These are phyloP conservation scores for Lepidothrix coronata DNA, from an alignment of 2,113 vertebrate genomes.

Conservation along the genomic window DNA sequence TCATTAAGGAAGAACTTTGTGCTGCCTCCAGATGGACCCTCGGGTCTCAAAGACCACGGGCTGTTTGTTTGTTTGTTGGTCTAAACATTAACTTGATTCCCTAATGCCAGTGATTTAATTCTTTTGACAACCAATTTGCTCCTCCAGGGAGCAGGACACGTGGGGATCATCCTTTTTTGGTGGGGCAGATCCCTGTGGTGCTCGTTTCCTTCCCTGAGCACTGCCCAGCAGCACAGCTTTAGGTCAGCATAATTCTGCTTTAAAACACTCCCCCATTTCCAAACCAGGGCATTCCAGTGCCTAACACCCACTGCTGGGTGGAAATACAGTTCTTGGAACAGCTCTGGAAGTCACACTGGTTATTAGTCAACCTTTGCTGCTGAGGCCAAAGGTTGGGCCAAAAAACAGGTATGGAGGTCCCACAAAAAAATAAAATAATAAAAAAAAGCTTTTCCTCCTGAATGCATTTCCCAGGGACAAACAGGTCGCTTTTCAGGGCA, in stretches of 20 bases:
- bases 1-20: background rate
- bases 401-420: background rate
- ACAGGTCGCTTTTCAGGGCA: background rate
- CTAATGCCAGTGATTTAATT: background rate
- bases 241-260: background rate
- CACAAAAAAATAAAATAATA: no score
- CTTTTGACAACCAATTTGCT: background rate
- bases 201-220: background rate
- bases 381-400: background rate
- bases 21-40: background rate
- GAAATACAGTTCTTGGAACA: background rate
- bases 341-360: background rate
- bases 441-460: background rate
- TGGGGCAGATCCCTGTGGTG: background rate
- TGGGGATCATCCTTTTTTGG: background rate
- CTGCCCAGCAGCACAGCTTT: background rate
- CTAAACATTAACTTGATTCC: background rate
- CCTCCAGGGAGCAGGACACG: background rate
- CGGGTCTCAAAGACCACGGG: background rate
- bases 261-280: background rate
- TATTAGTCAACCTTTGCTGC: background rate
- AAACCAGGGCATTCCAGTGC: background rate
- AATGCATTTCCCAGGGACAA: background rate
- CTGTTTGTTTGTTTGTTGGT: background rate
- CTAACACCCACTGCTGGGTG: background rate